Conservation (phyloP, 2,888 invertebrate genomes). For the Pimpla rufipes region DNA sequence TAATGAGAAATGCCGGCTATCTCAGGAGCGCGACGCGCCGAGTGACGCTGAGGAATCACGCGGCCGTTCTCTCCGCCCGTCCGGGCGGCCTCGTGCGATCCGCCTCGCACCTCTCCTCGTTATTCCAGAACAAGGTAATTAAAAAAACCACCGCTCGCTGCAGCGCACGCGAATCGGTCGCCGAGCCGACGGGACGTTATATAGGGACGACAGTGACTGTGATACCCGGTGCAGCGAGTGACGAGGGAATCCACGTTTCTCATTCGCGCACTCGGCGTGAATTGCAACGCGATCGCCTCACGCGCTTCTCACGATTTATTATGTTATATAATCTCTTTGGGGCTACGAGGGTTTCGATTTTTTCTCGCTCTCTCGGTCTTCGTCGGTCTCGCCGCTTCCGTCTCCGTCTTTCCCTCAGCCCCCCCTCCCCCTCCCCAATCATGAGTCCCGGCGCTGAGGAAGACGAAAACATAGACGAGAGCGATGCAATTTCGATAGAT, state of each 20-base stretch:
- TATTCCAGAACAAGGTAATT: constrained; percentile 55
- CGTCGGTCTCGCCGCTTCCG: neutral
- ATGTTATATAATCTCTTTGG: constrained; percentile 41
- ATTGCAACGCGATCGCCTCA: neutral
- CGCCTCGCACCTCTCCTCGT: constrained; percentile 66
- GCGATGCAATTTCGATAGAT: too few species aligned
- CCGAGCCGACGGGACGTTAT: too few species aligned
- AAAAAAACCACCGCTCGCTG: too few species aligned
- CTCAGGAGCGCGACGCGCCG: constrained; percentile 75
- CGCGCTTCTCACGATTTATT: neutral
- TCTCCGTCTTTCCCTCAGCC: neutral
- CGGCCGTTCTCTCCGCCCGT: constrained; percentile 61
- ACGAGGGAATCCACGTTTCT: too few species aligned
- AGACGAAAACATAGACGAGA: too few species aligned
- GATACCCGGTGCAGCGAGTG: too few species aligned
- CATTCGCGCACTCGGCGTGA: too few species aligned
- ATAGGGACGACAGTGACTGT: too few species aligned
- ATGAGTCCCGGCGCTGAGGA: too few species aligned
- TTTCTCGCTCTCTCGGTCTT: too few species aligned
- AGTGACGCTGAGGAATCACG: constrained; percentile 61
- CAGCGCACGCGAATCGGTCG: too few species aligned
- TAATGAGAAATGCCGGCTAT: constrained; percentile 78
- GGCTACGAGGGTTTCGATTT: neutral
- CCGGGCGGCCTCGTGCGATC: constrained; percentile 73
- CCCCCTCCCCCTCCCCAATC: too few species aligned